Base-by-base conservation (phyloP, 2,113 vertebrate genomes). In the Dipodomys merriami region DNA sequence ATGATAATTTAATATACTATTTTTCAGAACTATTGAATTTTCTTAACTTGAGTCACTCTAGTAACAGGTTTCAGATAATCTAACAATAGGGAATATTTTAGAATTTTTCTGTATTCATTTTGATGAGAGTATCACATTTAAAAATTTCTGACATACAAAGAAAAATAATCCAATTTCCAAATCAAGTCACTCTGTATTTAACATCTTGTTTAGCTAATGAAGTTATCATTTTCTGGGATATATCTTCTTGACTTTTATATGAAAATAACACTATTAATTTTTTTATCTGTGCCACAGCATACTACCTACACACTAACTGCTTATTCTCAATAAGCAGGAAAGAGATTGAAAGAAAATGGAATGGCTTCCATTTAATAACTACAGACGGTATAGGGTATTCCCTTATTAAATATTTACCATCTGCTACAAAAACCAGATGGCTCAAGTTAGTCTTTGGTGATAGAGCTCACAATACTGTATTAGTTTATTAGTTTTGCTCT, bases 391-490 rank as follows among this genome's bases (percentile, higher is more conserved):
- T 72, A 83, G 93, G 92, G 90, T 46, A 94, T 94, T 91, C 83
- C 80, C 64, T 96, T 93, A 93, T 96, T 96, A 96, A 96, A 95
- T 95, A 97, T 96, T 97, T 96, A 95, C 96, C 96, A 95, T 96
- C 96, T 97, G 95, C 90, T 93, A 64, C 68, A 73, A 92, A 57
- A 96, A 57, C 79, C 96, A 97, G 96, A 96, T 96, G 96, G 95
- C 68, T 30, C 67, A 93, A 69, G 39, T 80, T 86, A 30, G 62
- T 90, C 53, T 94, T 95, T 96, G 82, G 49, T 95, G 95, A 73
- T 79, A 89, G 69, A 72, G 27, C 79, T 94, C 76, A 71, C n/a
- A 94, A 77, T 88, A 80, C 86, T 72, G 13, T 62, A 69, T 91
- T 94, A 15, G 35, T 76, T 76, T 76, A 25, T 64, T 64, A 44